Evolutionary conservation across 2,113 vertebrate genomes (phyloP), one percentile per base, ranked within the genome.

Genomic region (Phalacrocorax aristotelis): DNA sequence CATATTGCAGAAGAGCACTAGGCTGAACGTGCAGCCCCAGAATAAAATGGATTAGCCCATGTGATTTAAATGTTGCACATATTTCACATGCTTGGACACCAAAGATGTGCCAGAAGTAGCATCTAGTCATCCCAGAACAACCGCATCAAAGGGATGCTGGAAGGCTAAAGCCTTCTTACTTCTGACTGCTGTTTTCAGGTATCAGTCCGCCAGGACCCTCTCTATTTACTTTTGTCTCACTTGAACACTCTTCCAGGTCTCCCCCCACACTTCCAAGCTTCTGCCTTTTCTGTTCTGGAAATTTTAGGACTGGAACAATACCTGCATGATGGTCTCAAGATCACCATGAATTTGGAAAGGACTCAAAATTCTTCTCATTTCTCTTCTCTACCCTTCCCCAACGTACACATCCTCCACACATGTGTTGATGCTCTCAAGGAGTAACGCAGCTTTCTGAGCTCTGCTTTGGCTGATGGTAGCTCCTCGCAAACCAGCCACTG

Each of bases 1-100:
- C 0, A 1, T 2, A 9, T 13, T 20, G 30, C n/a, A 13, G 44
- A 8, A 58, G 9, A 60, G 36, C 34, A 2, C 6, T 1, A 4
- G 27, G 21, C 64, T 71, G 69, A 79, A 55, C 0, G 2, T 0
- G 10, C 17, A 52, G 61, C 48, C n/a, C 51, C 32, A 46, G 20
- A 48, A 40, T 7, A 58, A 26, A 10, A 15, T 3, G 5, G n/a
- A 40, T 6, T 4, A 62, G 23, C 10, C 32, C 17, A 4, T 0
- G 0, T 1, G 18, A 51, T 71, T 54, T 54, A 32, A 30, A 51
- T 2, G 19, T 38, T 23, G 21, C 15, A 23, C 1, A 0, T 14
- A 32, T 58, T 79, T 83, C 52, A 54, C 7, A 3, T 0, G 15
- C 23, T 34, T 11, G 19, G 36, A 61, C 11, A 52, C 40, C 12